Evolutionary conservation across 2,888 invertebrate species (phyloP), one percentile per base, ranked within the genome.

Genomic region (Dilophus febrilis): DNA sequence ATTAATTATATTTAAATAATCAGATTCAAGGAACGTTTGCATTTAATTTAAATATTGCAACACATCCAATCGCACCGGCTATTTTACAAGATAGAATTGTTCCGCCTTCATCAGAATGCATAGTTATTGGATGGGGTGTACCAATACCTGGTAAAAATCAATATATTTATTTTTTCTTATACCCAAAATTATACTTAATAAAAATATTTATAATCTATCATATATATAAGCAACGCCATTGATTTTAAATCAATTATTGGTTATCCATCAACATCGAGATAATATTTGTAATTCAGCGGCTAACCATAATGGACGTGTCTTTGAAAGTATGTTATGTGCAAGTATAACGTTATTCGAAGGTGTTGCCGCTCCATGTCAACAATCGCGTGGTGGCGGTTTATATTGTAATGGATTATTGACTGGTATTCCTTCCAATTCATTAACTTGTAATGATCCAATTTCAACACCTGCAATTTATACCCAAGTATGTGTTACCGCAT

Each of bases 341-440:
- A 42, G 44, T 27, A 28, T 4, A 5, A 4, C 33, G n/a, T 14
- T 13, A 5, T n/a, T n/a, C n/a, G n/a, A n/a, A n/a, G 22, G 26
- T 32, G 13, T 32, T 13, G n/a, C n/a, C n/a, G n/a, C n/a, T n/a
- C 32, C 17, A 6, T 45, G 44, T 18, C 12, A 22, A 3, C 3
- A 11, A 11, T 40, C 29, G 19, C 16, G 16, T 16, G 47, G 47
- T 17, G 44, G 40, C 6, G 43, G 42, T 22, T 22, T 47, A 6
- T 44, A 41, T 29, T 47, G 47, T 36, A 35, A 42, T 26, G 43
- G 40, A 17, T 22, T 35, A 22, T 19, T 47, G 17, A 42, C 41
- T 19, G 47, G 43, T 4, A 29, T 47, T 26, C 14, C 43, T 12
- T 37, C 41, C 4, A 17, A 18, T 14, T 41, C 40, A 2, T 27